phyloP scores from a whole-genome alignment of 2,113 vertebrate genomes.

The Dicaeum eximium region DNA sequence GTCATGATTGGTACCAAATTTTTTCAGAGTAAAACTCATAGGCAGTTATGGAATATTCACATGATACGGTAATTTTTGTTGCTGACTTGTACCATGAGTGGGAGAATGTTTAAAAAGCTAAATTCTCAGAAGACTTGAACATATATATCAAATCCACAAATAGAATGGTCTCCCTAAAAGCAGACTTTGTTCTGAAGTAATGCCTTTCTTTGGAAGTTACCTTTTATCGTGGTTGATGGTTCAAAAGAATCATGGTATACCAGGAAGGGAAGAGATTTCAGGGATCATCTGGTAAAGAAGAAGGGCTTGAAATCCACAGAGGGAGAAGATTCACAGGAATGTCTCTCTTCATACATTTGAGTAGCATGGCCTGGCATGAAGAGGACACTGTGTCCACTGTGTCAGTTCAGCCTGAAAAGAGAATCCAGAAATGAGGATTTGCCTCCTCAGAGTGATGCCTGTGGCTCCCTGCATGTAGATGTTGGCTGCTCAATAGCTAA shows the following conservation, averaged over 20 bases:
- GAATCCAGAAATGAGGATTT: not conserved
- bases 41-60: not conserved
- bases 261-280: not conserved
- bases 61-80: not conserved
- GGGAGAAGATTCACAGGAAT: not conserved
- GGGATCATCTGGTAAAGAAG: not conserved
- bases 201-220: not conserved
- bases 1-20: not conserved
- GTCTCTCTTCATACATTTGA: not conserved
- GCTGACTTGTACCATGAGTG: not conserved
- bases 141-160: not conserved
- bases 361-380: not conserved
- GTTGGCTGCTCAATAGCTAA: not conserved
- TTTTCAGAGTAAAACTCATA: not conserved
- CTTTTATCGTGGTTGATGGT: not conserved
- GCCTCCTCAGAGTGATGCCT: not conserved
- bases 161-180: not conserved
- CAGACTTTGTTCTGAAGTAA: not conserved
- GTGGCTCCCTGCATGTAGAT: not conserved
- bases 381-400: accelerated
- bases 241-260: not conserved
- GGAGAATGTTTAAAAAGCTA: not conserved
- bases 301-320: not conserved
- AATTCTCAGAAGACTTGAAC: not conserved
- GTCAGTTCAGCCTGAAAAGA: not conserved